These are phyloP conservation scores for Iselma pallidipennis DNA, from an alignment of 2,888 invertebrate genomes.

Conservation along the genomic window DNA sequence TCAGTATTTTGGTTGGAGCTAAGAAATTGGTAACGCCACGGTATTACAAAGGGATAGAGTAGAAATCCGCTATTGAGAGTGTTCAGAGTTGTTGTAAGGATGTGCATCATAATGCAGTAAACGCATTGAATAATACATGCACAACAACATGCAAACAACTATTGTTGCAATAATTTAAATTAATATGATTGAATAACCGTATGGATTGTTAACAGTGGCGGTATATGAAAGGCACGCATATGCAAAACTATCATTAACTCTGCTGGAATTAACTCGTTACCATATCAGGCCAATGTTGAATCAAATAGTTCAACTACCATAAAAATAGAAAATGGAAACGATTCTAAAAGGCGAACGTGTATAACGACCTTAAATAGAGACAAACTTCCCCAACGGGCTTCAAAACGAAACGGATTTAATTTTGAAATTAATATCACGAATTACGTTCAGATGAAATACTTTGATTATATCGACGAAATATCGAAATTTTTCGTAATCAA, in stretches of 20 bases:
- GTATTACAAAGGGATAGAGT: too few species aligned
- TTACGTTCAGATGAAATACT: not conserved
- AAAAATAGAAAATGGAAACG: not conserved
- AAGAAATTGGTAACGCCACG: not conserved
- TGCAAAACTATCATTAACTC: slow-evolving; percentile 28
- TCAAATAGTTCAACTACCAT: slow-evolving; percentile 11
- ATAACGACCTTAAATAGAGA: not conserved
- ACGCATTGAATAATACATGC: slow-evolving; percentile 36
- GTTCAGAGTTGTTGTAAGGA: slow-evolving; percentile 11
- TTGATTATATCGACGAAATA: not conserved
- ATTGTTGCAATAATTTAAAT: slow-evolving; percentile 38
- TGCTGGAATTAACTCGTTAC: slow-evolving; percentile 30
- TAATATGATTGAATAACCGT: slow-evolving; percentile 35
- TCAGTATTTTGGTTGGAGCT: too few species aligned
- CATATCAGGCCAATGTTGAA: slow-evolving; percentile 10
- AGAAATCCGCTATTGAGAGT: not conserved
- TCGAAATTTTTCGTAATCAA: slow-evolving; percentile 1
- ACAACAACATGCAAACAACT: slow-evolving; percentile 34
- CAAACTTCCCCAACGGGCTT: not conserved
- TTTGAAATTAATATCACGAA: not conserved
- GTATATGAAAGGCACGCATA: slow-evolving; percentile 25
- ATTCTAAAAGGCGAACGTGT: not conserved
- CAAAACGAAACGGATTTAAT: not conserved
- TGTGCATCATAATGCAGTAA: slow-evolving; percentile 33
- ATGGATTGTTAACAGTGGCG: slow-evolving; percentile 17